Evolutionary conservation across 1,140 invertebrate species (phyloP), one percentile per base, ranked within the genome.

Genomic region (Paraescarpia echinospica): DNA sequence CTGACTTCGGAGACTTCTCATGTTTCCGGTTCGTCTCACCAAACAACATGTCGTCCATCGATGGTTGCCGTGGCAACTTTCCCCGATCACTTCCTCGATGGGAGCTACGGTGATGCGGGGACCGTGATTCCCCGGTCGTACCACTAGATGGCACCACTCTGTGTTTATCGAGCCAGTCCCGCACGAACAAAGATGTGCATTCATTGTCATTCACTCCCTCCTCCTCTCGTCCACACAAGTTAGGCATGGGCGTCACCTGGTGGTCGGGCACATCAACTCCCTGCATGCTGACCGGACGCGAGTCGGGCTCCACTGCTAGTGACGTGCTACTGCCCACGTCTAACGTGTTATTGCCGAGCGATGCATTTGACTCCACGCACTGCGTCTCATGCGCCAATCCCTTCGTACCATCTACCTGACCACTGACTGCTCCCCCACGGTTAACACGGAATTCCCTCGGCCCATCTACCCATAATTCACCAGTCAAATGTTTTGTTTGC

Each of bases 401-500:
- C 34, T 90, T 35, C 34, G 27, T 1, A 2, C 91, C 34, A 2
- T 59, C 48, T n/a, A 14, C 33, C 91, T 41, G 34, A 59, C 91
- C 8, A 33, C 41, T 91, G 34, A 34, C 48, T 33, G n/a, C 48
- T 34, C 33, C 91, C 33, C 34, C 91, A 41, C 4, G 91, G 14
- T 48, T 35, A n/a, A 89, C 35, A 8, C n/a, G 91, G 77, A 95
- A 96, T 89, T 94, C 95, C 35, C 94, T 94, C 34, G 95, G 95
- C 41, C 95, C 95, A 94, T 96, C 95, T 34, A 96, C 94, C 95
- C 95, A 96, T 89, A 94, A 94, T 93, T 96, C 95, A 77, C 93
- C 93, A 89, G 34, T 51, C n/a, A 41, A 34, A 92, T 51, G 89
- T 89, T 89, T 35, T 33, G 33, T 34, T 35, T 34, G 89, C 4